Evolutionary conservation across 2,888 invertebrate genomes (phyloP), one percentile per base, ranked within the genome.

Genomic region (Apotomis betuletana): DNA sequence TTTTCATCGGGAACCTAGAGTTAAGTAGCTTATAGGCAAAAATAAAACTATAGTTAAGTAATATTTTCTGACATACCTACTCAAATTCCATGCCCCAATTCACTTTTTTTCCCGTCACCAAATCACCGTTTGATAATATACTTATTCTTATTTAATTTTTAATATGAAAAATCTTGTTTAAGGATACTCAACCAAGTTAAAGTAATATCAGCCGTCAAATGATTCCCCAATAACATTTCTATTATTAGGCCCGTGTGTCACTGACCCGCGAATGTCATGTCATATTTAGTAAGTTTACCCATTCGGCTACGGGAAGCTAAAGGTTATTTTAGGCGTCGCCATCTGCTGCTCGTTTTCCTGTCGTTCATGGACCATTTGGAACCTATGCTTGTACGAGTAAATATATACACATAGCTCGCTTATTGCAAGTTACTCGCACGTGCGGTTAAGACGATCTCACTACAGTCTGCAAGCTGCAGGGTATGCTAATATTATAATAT

Each of bases 321-420:
- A 51, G 58, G 57, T 67, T 44, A 68, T 63, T 72, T 72, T 67
- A 58, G 67, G 61, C 71, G 52, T 27, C 27, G 41, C 67, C 71
- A 71, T 67, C 71, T 71, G 71, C 67, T 57, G 51, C 52, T 1
- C 46, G 71, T 67, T 67, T 71, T 67, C 70, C 70, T 67, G 70
- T 60, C 70, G 65, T 65, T 54, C 46, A 38, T 59, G 69, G 44
- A 12, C 59, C 64, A 54, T 70, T 70, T 59, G 52, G 60, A 54
- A 49, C 60, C 12, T 46, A 8, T 67, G 51, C 27, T 27, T 36
- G 13, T 67, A 41, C 51, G 15, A 52, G 44, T 68, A 67, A 38
- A 13, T 58, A 15, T 12, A 51, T 51, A 15, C 38, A 51, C 2
- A 10, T 49, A 10, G 44, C 44, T 44, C 8, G 44, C 44, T 6